These are phyloP conservation scores for Catharus bicknelli DNA, from an alignment of 2,113 vertebrate genomes.

Conservation along the genomic window DNA sequence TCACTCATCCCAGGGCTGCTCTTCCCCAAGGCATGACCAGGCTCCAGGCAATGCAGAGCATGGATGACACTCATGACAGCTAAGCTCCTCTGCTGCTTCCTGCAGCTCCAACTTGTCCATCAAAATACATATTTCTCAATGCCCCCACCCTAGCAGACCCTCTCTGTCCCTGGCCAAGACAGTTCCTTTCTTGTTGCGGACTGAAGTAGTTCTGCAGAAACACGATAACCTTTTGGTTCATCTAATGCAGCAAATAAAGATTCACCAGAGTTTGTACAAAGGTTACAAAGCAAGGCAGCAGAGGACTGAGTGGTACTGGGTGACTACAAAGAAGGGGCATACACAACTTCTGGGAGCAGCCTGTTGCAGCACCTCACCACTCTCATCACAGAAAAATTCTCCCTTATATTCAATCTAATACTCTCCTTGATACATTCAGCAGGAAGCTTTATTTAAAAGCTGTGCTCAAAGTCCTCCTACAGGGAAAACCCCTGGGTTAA, in stretches of 20 bases:
- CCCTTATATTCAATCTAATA: neutral
- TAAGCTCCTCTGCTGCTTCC: neutral
- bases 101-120: neutral
- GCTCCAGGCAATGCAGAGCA: neutral
- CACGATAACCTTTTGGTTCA: fast-evolving
- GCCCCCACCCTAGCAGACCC: neutral
- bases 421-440: neutral
- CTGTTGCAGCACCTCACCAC: neutral
- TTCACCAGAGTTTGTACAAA: neutral
- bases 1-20: fast-evolving
- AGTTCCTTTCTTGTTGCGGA: neutral
- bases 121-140: fast-evolving
- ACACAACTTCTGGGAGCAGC: neutral
- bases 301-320: fast-evolving
- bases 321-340: neutral
- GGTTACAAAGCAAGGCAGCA: neutral
- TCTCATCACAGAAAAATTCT: neutral
- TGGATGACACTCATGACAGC: neutral
- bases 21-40: fast-evolving
- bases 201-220: neutral
- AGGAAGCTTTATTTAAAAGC: neutral
- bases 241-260: neutral
- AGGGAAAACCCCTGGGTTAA: neutral
- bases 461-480: neutral
- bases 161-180: neutral